Base-by-base conservation (phyloP, 2,888 invertebrate species). In the Junonia oenone region DNA sequence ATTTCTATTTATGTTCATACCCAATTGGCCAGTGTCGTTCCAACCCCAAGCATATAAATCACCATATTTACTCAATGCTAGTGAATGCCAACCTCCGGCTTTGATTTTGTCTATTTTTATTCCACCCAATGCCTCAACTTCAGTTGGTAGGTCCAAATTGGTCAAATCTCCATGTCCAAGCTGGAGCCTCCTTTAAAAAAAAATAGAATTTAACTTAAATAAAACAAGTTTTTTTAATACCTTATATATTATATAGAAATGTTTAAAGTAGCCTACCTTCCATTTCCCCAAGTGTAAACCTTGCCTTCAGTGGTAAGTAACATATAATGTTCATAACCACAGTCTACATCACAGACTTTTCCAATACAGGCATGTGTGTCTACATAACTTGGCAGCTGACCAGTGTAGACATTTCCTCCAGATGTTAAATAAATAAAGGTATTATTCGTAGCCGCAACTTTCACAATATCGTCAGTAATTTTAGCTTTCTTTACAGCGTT, bases 1-100 rank as follows among this genome's bases (percentile, higher is more conserved):
- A 59, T 78, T 73, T 31, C 72, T 73, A 56, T 85, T 83, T 58
- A 84, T 74, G 29, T 81, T 76, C 27, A 95, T 78, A 6, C 98
- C 98, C 13, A 98, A 82, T 78, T 98, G 97, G 0, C 98, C 97
- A 69, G 92, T 93, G 60, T 95, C 93, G 82, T 98, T 98, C 94
- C 96, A 97, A 6, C 98, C 98, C 98, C 98, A 98, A 1, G 92
- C 91, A 74, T 97, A 98, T 0, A 97, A 72, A 76, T 97, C 97
- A 11, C 97, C 97, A 77, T 91, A 92, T 68, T 92, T 91, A 64
- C 96, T 96, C 6, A 97, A 76, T 8, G 94, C 96, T 49, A 94
- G 92, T 51, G 94, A 94, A 78, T 98, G 97, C 97, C 97, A 98
- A 8, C 96, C 97, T 6, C 96, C 96, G 35, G 95, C 94, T 45